These are phyloP conservation scores for Latheticus oryzae DNA, from an alignment of 2,888 invertebrate genomes.

Conservation along the genomic window DNA sequence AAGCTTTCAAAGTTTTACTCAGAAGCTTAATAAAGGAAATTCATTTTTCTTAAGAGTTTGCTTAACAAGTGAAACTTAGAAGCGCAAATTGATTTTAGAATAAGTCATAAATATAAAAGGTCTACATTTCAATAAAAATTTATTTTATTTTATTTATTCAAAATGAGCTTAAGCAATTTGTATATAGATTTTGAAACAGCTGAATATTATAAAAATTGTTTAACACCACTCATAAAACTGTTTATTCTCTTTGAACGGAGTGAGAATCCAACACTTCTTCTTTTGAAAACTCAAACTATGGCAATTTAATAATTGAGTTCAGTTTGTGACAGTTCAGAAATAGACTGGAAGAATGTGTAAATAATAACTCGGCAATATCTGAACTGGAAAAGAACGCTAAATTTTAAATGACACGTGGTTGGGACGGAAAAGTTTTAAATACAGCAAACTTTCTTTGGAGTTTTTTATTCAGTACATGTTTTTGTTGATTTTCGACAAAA, in stretches of 20 bases:
- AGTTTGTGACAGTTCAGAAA: constrained; percentile 13
- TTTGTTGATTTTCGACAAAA: no score
- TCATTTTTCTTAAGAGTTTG: no score
- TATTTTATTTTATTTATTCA: no score
- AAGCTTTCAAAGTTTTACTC: constrained; percentile 13
- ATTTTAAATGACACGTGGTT: constrained; percentile 32
- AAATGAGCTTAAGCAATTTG: no score
- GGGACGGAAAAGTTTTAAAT: no score
- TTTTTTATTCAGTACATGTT: constrained; percentile 7
- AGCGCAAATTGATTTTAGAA: constrained; percentile 22
- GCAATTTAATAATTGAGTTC: constrained; percentile 28
- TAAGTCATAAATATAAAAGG: no score
- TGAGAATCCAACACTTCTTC: no score
- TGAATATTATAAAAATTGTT: constrained; percentile 18
- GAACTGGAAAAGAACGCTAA: constrained; percentile 23
- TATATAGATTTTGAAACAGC: no score
- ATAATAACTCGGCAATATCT: constrained; percentile 28
- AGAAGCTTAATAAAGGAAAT: constrained; percentile 17
- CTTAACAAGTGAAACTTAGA: constrained; percentile 29
- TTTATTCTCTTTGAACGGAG: no score
- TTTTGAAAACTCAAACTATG: constrained; percentile 15
- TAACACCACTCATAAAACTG: constrained; percentile 12
- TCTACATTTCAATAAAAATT: no score
- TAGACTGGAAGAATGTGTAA: constrained; percentile 24
- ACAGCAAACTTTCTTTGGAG: constrained; percentile 13